A percentile compares a stretch with the other conserved stretches of the same genome.
Conservation (phyloP, 2,797 vertebrate species). For the Hyperoplus immaculatus region DNA sequence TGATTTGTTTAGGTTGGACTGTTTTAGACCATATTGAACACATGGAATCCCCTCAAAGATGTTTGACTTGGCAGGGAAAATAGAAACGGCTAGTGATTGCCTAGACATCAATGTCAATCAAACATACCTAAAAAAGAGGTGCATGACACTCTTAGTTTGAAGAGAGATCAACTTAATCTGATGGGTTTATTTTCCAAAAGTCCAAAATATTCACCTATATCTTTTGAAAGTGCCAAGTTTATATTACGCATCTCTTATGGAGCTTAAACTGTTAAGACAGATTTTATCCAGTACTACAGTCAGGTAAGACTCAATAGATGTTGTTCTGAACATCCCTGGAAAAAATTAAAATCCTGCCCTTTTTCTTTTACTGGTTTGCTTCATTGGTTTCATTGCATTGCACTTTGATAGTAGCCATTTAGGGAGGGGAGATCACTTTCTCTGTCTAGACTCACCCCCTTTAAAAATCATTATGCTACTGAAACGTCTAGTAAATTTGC, state of each 20-base stretch:
- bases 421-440: constrained; percentile 5
- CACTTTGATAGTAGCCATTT: constrained; percentile 15
- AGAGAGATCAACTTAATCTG: background rate
- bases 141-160: background rate
- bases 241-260: too few relatives aligned
- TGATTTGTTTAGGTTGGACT: constrained; percentile 30
- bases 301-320: background rate
- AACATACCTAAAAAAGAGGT: background rate
- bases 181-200: background rate
- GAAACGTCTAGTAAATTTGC: constrained; percentile 28
- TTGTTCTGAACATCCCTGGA: constrained; percentile 1
- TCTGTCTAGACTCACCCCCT: constrained; percentile 30
- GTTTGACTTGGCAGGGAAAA: constrained; percentile 14
- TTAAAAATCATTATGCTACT: constrained; percentile 25
- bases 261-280: background rate
- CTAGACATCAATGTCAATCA: background rate
- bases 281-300: too few relatives aligned
- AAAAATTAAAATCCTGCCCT: background rate
- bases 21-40: constrained; percentile 10
- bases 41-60: constrained; percentile 2
- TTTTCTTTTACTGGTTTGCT: background rate
- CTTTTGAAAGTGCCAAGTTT: background rate
- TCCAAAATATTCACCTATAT: background rate
- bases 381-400: constrained; percentile 6
- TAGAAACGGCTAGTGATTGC: background rate